Evolutionary conservation across 1,140 invertebrate genomes (phyloP).

Genomic region (Steinernema khuongi): DNA sequence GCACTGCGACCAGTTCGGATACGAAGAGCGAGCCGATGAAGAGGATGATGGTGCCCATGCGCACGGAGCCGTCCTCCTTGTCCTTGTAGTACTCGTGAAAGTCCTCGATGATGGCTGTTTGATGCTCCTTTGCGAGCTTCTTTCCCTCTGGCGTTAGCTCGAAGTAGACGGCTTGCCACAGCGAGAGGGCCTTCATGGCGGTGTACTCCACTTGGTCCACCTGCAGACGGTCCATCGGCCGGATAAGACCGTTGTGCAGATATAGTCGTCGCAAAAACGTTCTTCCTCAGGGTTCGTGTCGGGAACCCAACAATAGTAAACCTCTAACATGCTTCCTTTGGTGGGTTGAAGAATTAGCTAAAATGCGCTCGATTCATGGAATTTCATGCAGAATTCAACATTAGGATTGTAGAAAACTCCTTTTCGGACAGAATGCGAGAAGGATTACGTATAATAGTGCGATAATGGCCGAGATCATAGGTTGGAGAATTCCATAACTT

Average conservation of each 20-base stretch:
- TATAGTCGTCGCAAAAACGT: too few relatives aligned
- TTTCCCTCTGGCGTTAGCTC: background rate
- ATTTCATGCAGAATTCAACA: too few relatives aligned
- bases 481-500: too few relatives aligned
- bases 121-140: background rate
- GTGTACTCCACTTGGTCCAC: background rate
- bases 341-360: too few relatives aligned
- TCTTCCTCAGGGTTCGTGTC: too few relatives aligned
- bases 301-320: too few relatives aligned
- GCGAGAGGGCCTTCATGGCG: background rate
- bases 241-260: background rate
- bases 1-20: background rate
- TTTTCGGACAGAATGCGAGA: too few relatives aligned
- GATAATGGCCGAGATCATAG: too few relatives aligned
- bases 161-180: slow-evolving; percentile 3
- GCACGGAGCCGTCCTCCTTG: background rate
- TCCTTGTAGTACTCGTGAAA: slow-evolving; percentile 6
- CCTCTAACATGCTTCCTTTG: too few relatives aligned
- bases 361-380: too few relatives aligned
- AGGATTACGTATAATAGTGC: too few relatives aligned
- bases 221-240: background rate
- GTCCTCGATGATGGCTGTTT: background rate
- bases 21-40: slow-evolving; percentile 8
- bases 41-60: slow-evolving; percentile 4
- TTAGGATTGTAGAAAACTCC: too few relatives aligned